Conservation (phyloP, 1,140 invertebrate genomes). For the Calliopsis andreniformis region DNA sequence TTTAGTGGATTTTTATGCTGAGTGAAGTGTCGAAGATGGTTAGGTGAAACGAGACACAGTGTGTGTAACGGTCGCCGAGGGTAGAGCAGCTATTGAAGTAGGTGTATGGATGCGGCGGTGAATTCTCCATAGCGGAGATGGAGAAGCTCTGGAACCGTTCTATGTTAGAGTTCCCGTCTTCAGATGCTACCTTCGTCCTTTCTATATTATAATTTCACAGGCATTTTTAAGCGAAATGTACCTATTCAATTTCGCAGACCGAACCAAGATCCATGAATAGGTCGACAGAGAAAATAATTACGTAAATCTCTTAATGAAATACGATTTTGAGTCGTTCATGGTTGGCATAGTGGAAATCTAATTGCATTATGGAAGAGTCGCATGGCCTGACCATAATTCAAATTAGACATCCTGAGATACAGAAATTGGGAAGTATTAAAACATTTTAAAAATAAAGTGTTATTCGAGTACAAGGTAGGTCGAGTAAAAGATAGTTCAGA, state of each 20-base stretch:
- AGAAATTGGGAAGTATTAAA: not conserved
- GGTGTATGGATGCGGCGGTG: conserved; percentile 21
- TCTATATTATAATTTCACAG: not conserved
- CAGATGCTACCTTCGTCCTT: not conserved
- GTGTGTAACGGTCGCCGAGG: not conserved
- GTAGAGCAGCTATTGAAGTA: conserved; percentile 32
- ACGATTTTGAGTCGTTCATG: not conserved
- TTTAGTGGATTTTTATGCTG: too few relatives aligned
- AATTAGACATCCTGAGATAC: too few relatives aligned
- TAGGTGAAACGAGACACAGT: conserved; percentile 12
- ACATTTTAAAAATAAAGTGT: too few relatives aligned
- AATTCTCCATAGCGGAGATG: not conserved
- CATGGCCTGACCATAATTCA: too few relatives aligned
- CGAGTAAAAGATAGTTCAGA: too few relatives aligned
- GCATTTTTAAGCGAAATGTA: not conserved
- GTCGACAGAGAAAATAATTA: not conserved
- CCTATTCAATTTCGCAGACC: not conserved
- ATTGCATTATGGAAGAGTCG: not conserved
- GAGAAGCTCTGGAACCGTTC: conserved; percentile 15
- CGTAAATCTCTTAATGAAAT: not conserved
- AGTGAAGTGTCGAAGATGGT: too few relatives aligned
- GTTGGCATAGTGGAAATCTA: not conserved
- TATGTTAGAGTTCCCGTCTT: not conserved
- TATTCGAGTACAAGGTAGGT: too few relatives aligned
- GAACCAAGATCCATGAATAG: not conserved